Conservation (phyloP, 1,140 invertebrate genomes). For the Brachionus koreanus region DNA sequence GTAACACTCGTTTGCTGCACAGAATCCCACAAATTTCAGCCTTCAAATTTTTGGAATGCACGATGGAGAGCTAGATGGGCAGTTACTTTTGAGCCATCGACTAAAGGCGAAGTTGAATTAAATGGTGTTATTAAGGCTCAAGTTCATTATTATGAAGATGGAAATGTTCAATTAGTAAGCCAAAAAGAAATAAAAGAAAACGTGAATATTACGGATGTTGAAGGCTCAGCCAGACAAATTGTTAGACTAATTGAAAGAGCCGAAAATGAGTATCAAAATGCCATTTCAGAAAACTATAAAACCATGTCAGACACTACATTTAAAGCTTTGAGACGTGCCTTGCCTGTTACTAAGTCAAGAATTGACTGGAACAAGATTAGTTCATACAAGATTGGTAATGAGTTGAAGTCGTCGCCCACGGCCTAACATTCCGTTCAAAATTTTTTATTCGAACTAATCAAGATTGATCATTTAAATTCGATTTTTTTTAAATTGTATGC, state of each 20-base stretch:
- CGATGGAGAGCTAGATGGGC: conserved; percentile 96
- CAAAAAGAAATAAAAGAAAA: conserved; percentile 52
- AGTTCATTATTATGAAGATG: conserved; percentile 99
- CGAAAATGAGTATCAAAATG: conserved; percentile 66
- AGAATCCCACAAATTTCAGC: conserved; percentile 90
- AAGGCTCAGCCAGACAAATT: conserved; percentile 82
- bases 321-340: conserved; percentile 88
- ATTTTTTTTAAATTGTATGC: background rate
- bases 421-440: background rate
- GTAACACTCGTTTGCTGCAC: conserved; percentile 81
- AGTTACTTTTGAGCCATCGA: conserved; percentile 71
- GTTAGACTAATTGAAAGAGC: conserved; percentile 80
- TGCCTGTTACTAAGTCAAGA: conserved; percentile 96
- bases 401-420: conserved; percentile 40
- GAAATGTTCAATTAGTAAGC: conserved; percentile 84
- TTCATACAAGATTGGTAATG: conserved; percentile 39
- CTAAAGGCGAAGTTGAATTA: conserved; percentile 66
- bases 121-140: conserved; percentile 81
- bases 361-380: conserved; percentile 77
- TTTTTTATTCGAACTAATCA: background rate
- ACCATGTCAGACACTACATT: conserved; percentile 99
- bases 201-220: conserved; percentile 63
- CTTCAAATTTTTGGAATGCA: conserved; percentile 99
- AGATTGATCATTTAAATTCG: background rate
- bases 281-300: conserved; percentile 42